These are phyloP conservation scores for Zoroaster sp. DNA, from an alignment of 53 echinoderm and acorn worm genomes.

Conservation along the genomic window DNA sequence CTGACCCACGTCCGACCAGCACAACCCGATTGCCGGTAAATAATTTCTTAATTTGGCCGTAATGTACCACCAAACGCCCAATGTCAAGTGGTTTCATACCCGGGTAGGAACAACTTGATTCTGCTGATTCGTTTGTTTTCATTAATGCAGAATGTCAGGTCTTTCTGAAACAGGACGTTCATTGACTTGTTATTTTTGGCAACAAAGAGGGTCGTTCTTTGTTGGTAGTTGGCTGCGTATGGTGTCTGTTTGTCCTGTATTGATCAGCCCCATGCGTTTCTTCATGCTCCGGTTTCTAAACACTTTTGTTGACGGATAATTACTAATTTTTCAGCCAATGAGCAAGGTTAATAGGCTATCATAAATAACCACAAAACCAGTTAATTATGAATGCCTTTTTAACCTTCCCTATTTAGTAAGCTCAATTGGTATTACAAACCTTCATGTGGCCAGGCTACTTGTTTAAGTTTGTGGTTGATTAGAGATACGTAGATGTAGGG, in stretches of 20 bases:
- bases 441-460: not conserved
- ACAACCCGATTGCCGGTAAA: not conserved
- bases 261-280: not conserved
- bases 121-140: not conserved
- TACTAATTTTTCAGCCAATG: not conserved
- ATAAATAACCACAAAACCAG: not conserved
- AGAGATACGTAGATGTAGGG: too few relatives aligned
- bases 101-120: not conserved
- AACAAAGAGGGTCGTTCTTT: not conserved
- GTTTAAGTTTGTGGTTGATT: not conserved
- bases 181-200: constrained; percentile 8
- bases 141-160: not conserved
- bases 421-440: not conserved
- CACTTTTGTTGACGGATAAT: constrained; percentile 9
- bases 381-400: not conserved
- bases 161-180: not conserved
- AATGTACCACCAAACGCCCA: not conserved
- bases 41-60: constrained; percentile 2
- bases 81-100: not conserved
- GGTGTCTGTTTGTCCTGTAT: not conserved
- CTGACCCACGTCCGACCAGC: not conserved
- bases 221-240: not conserved
- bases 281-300: not conserved
- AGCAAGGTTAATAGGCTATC: constrained; percentile 24
- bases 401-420: not conserved